Base-by-base conservation (phyloP, 2,888 invertebrate species). In the Zaprionus bogoriensis region DNA sequence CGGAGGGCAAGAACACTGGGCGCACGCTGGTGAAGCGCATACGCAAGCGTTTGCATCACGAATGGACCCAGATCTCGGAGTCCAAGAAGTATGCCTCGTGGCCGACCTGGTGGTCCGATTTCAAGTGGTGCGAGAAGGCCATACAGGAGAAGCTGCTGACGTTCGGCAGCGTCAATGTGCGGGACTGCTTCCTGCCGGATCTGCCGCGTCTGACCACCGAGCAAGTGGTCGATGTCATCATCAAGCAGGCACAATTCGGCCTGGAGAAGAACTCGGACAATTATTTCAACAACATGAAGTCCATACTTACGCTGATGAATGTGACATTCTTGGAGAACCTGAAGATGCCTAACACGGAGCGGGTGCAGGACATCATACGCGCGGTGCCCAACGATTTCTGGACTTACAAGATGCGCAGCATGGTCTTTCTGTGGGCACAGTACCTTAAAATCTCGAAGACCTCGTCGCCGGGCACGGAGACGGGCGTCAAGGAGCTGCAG, bases 51-150 rank as follows among this genome's bases (percentile, higher is more conserved):
- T 30, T 84, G 20, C 62, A 78, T 4, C 14, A 32, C 32, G 78
- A 80, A 4, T 81, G 67, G 76, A 45, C 51, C 0, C 27, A 51
- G 4, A 23, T 60, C 2, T 60, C 71, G 22, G 48, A 76, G 10
- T n/a, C 64, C 0, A 80, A 81, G 14, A 64, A 57, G 4, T 76
- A 80, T 23, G 67, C 63, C 17, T 47, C 39, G 2, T 82, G 82
- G 82, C 58, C 12, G 4, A 68, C 58, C 9, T 82, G 83, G 83
- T 82, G 82, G 86, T 60, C 66, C 22, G 78, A 83, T 2, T 80
- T 50, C 48, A 85, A 83, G 45, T 63, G 64, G 39, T 71, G 64
- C 10, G 82, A 80, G 17, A 45, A 48, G 2, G 76, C 63, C 9
- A 81, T 80, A 10, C 59, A 74, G 6, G 38, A 71, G 32, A 48